Evolutionary conservation across 2,888 invertebrate species (phyloP), one percentile per base, ranked within the genome.

Genomic region (Lepidocyrtoides sp.): DNA sequence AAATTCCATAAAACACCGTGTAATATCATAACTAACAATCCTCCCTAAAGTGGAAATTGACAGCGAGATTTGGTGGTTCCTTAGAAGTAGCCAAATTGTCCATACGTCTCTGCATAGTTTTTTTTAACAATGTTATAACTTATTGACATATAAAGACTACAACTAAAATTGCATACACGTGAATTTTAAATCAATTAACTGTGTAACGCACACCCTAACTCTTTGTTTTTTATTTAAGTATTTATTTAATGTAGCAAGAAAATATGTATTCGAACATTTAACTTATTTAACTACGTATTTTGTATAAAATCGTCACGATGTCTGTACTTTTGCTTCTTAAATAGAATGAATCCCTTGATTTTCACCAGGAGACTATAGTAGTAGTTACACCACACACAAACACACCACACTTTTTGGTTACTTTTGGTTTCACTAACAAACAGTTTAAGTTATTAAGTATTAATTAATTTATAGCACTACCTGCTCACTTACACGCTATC

Each of bases 281-380:
- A 44, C 23, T 20, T 72, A 44, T 20, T 41, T 41, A 12, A 54
- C 20, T 41, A 69, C 5, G 26, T 83, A 51, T 26, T 41, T 83
- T 83, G 83, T 83, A 83, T 66, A 83, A 83, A 83, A 83, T 48
- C 83, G 83, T 69, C 83, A 69, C 17, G 14, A 17, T 69, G 79
- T 29, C n/a, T n/a, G n/a, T n/a, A n/a, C 36, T n/a, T 57, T 79
- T 20, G 17, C n/a, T 72, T 2, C 51, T 12, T 44, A 14, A 4
- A 36, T 2, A 2, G 36, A 72, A 72, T 72, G 44, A 20, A 36
- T 69, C 17, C 36, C 2, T 4, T 8, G 2, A 17, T 5, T 23
- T 17, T 12, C 57, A 57, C 32, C 66, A 69, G 17, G n/a, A 69
- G 36, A 32, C 66, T 69, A 44, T 5, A 44, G 36, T 36, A 57